A percentile compares a stretch with the other conserved stretches of the same genome.
phyloP scores from a whole-genome alignment of 2,888 invertebrate species.

The Drosophila pegasa region DNA sequence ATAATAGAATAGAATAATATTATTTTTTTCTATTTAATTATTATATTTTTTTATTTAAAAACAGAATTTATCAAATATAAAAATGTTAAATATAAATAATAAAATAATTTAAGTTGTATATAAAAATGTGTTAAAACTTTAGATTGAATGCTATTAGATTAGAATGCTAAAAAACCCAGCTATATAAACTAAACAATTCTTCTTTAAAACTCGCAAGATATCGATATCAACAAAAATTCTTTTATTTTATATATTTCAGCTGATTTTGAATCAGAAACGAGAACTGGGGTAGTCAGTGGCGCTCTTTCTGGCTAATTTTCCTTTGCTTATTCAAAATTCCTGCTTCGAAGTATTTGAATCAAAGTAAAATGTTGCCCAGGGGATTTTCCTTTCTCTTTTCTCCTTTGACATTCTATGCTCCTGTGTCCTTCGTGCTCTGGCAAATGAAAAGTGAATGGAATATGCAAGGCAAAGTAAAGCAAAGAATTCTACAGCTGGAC shows the following conservation, averaged over 20 bases:
- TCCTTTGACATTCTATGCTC: conserved; percentile 7
- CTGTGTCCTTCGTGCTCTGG: neutral
- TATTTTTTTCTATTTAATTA: too few relatives aligned
- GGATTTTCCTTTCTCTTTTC: conserved; percentile 1
- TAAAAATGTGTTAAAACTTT: too few relatives aligned
- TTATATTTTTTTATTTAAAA: too few relatives aligned
- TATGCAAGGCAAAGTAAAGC: neutral
- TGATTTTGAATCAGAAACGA: neutral
- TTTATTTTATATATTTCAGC: neutral
- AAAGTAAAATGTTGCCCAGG: conserved; percentile 16
- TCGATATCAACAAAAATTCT: too few relatives aligned
- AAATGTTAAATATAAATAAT: too few relatives aligned
- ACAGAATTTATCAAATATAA: too few relatives aligned
- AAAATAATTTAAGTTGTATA: too few relatives aligned
- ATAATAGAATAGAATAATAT: too few relatives aligned
- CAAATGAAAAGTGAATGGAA: neutral
- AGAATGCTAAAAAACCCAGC: too few relatives aligned
- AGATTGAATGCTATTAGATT: too few relatives aligned
- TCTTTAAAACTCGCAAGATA: too few relatives aligned
- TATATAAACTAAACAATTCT: too few relatives aligned
- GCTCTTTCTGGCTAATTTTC: neutral
- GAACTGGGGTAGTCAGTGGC: neutral
- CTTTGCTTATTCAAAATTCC: neutral
- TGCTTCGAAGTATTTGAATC: conserved; percentile 2
- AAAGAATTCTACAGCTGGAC: neutral